phyloP scores from a whole-genome alignment of 2,888 invertebrate species.

The Napeogenes inachia region DNA sequence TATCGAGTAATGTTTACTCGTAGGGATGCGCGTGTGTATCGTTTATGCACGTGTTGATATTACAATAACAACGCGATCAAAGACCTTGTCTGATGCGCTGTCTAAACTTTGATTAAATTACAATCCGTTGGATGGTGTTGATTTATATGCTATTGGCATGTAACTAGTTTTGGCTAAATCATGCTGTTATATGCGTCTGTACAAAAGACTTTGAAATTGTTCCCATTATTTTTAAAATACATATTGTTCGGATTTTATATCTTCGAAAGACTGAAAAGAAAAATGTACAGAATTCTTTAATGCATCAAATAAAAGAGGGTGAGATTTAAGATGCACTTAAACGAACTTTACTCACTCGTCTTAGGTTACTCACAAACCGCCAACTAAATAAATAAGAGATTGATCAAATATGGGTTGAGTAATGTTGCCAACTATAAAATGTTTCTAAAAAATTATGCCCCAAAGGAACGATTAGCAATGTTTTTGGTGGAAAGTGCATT shows the following conservation, averaged over 20 bases:
- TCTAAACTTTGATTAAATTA: slow-evolving; percentile 44
- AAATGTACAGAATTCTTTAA: slow-evolving; percentile 24
- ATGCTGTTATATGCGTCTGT: neutral
- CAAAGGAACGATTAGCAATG: no score
- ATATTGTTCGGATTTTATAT: slow-evolving; percentile 7
- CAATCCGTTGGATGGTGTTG: slow-evolving; percentile 38
- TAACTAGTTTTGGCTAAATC: slow-evolving; percentile 8
- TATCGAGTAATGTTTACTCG: slow-evolving; percentile 32
- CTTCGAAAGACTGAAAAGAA: slow-evolving; percentile 15
- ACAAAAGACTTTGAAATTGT: neutral
- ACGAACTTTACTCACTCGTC: slow-evolving; percentile 29
- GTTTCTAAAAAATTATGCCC: slow-evolving; percentile 5
- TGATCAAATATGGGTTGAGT: slow-evolving; percentile 55
- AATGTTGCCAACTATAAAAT: slow-evolving; percentile 18
- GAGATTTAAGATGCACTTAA: slow-evolving; percentile 29
- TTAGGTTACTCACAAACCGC: slow-evolving; percentile 29
- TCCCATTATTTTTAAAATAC: neutral
- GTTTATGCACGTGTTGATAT: slow-evolving; percentile 48
- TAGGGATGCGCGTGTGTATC: slow-evolving; percentile 23
- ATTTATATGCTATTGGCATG: slow-evolving; percentile 23
- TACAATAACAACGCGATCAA: slow-evolving; percentile 65
- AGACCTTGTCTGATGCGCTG: slow-evolving; percentile 48
- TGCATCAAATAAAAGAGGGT: slow-evolving; percentile 28
- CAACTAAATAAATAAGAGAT: slow-evolving; percentile 52
- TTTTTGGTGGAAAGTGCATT: no score